These are phyloP conservation scores for Bacillus rossius DNA, from an alignment of 1,140 invertebrate species.

Conservation along the genomic window DNA sequence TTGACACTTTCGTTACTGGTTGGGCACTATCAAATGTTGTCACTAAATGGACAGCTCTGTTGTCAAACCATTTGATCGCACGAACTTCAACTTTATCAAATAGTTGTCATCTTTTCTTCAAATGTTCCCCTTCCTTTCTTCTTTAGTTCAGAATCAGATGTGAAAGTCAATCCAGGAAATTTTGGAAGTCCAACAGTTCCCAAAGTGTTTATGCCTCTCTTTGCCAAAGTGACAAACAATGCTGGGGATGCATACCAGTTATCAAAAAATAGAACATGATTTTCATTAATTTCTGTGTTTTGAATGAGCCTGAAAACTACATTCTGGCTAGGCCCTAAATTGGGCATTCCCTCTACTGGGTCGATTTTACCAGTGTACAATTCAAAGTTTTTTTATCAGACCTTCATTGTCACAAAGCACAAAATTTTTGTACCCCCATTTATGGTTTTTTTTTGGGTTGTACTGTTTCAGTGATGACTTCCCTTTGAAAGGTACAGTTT, in stretches of 20 bases:
- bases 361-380: constrained; percentile 33
- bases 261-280: constrained; percentile 20
- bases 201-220: constrained; percentile 29
- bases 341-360: constrained; percentile 11
- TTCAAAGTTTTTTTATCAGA: constrained; percentile 40
- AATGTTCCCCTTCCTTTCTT: neutral
- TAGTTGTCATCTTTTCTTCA: neutral
- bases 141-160: neutral
- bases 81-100: neutral
- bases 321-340: constrained; percentile 26
- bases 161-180: constrained; percentile 31
- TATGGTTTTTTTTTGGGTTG: constrained; percentile 39
- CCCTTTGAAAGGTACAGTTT: constrained; percentile 42
- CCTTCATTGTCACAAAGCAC: constrained; percentile 33
- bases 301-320: constrained; percentile 18
- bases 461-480: constrained; percentile 40
- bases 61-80: neutral
- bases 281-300: neutral
- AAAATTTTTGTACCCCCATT: constrained; percentile 44
- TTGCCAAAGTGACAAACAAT: constrained; percentile 9
- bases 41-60: neutral
- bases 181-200: constrained; percentile 38
- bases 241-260: constrained; percentile 25
- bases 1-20: neutral
- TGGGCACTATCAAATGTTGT: neutral